Evolutionary conservation across 2,113 vertebrate genomes (phyloP).

Genomic region (Catharus minimus): DNA sequence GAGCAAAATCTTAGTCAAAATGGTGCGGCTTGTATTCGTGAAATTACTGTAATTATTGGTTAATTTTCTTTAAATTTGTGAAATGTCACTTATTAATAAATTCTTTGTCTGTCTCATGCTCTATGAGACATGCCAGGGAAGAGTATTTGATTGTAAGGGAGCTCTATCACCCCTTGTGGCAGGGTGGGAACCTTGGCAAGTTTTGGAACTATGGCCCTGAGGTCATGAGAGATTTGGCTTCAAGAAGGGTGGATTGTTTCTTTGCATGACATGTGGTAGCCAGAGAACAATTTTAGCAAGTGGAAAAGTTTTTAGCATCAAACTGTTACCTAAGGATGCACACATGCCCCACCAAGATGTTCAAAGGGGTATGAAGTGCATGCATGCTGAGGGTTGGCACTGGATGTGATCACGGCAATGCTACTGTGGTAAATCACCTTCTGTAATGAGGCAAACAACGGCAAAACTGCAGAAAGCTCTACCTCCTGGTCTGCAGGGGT

Average conservation of each 20-base stretch:
- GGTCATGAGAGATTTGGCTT: not conserved
- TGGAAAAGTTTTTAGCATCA: not conserved
- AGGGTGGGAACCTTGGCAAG: not conserved
- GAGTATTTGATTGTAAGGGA: not conserved
- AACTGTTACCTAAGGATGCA: not conserved
- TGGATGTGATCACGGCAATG: not conserved
- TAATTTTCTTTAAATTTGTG: not conserved
- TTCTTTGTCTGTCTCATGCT: not conserved
- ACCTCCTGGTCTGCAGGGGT: not conserved
- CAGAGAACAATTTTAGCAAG: not conserved
- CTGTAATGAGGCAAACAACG: not conserved
- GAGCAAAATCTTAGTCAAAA: too few relatives aligned
- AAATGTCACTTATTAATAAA: not conserved
- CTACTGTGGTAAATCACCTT: not conserved
- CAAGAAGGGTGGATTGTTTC: not conserved
- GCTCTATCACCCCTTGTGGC: not conserved
- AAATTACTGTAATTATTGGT: too few relatives aligned
- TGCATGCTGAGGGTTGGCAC: not conserved
- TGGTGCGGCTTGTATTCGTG: too few relatives aligned
- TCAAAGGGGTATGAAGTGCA: rapidly evolving
- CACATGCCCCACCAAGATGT: not conserved
- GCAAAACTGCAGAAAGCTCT: not conserved
- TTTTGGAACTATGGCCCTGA: not conserved
- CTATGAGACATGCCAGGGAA: not conserved
- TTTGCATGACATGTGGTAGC: rapidly evolving